A percentile compares a stretch with the other conserved stretches of the same genome.
Conservation (phyloP, 2,888 invertebrate species). For the Drepanosiphum platanoidis region DNA sequence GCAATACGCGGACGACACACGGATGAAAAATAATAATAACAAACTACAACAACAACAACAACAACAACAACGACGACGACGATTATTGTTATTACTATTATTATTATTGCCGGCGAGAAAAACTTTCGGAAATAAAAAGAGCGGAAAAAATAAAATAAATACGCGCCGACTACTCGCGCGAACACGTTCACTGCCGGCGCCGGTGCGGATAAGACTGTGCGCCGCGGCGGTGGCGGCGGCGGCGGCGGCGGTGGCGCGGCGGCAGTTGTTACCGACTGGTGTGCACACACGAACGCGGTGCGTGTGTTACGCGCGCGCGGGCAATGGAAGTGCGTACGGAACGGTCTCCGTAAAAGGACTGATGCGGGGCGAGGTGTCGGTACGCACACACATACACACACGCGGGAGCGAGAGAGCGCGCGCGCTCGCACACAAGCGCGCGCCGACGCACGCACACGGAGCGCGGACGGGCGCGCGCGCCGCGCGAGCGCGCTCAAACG, state of each 20-base stretch:
- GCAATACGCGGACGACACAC: too few relatives aligned
- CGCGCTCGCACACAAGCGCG: not conserved
- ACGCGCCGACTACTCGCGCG: not conserved
- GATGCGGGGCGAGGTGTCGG: slow-evolving; percentile 60
- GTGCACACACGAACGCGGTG: slow-evolving; percentile 29
- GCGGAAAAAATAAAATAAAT: too few relatives aligned
- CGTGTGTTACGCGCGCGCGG: slow-evolving; percentile 40
- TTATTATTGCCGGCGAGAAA: too few relatives aligned
- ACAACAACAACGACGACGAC: too few relatives aligned
- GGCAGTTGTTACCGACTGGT: not conserved
- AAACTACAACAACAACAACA: slow-evolving; percentile 14
- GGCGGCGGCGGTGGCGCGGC: too few relatives aligned
- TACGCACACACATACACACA: slow-evolving; percentile 33
- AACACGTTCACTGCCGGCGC: slow-evolving; percentile 36
- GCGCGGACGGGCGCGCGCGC: not conserved
- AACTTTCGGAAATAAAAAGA: too few relatives aligned
- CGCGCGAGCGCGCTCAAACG: not conserved
- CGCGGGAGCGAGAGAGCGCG: not conserved
- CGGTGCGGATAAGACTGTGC: slow-evolving; percentile 57
- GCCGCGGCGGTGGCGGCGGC: too few relatives aligned
- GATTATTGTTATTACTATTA: too few relatives aligned
- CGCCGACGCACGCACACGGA: not conserved
- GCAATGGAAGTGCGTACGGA: slow-evolving; percentile 48
- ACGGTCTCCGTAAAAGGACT: slow-evolving; percentile 60
- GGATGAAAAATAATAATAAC: not conserved